Percentiles rank a stretch among this genome's conserved stretches.
Conservation (phyloP, 1,140 invertebrate genomes). For the Bradysia coprophila region DNA sequence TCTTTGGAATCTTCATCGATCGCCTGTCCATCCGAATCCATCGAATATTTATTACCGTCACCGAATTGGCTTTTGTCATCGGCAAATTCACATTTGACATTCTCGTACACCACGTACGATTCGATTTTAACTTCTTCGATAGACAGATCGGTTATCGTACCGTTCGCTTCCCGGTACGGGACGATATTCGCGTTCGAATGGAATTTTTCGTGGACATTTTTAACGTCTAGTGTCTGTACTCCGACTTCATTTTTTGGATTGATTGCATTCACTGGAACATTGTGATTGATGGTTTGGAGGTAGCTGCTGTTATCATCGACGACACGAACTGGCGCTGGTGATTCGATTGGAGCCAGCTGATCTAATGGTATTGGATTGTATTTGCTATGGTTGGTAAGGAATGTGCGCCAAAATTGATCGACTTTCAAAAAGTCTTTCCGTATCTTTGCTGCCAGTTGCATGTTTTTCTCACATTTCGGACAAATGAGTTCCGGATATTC, state of each 20-base stretch:
- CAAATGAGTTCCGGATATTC: not conserved
- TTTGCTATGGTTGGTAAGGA: not conserved
- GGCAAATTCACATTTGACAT: not conserved
- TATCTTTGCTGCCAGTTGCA: not conserved
- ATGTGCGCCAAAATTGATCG: not conserved
- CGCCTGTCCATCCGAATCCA: not conserved
- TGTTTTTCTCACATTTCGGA: not conserved
- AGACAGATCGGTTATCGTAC: not conserved
- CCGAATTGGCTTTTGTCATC: not conserved
- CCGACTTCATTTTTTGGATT: no score
- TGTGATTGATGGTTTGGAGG: no score
- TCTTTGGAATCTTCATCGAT: no score
- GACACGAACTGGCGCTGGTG: no score
- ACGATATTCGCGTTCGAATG: no score
- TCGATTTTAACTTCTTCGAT: not conserved
- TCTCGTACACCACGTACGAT: not conserved
- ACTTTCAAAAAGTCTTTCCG: not conserved
- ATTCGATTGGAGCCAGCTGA: no score
- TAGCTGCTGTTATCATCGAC: no score
- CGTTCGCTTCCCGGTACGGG: no score
- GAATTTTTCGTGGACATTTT: no score
- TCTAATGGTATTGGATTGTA: no score
- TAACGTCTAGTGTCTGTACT: no score
- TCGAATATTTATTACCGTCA: not conserved
- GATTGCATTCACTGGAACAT: no score